phyloP scores from a whole-genome alignment of 2,113 vertebrate genomes.

The Plotosus lineatus region DNA sequence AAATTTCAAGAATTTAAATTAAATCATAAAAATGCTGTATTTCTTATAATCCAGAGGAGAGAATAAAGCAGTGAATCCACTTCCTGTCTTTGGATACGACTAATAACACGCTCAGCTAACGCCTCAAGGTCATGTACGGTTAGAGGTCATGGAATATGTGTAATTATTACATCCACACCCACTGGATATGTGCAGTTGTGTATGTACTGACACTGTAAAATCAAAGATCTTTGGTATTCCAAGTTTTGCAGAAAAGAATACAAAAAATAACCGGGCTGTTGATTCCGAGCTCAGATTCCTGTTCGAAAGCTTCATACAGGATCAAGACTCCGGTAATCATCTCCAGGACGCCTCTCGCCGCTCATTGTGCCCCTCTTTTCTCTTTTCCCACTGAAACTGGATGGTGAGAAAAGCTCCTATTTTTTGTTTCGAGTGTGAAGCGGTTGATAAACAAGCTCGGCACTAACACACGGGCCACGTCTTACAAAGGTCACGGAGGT shows the following conservation, averaged over 20 bases:
- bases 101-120: no score
- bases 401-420: constrained; percentile 22
- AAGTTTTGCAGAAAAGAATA: no score
- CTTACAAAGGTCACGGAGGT: constrained; percentile 38
- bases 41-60: no score
- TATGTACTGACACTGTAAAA: background rate
- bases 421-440: constrained; percentile 20
- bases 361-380: background rate
- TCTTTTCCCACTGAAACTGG: background rate
- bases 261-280: background rate
- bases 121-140: no score
- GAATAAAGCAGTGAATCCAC: no score
- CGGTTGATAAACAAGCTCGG: constrained; percentile 39
- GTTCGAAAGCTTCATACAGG: background rate
- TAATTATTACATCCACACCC: no score
- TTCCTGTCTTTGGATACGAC: no score
- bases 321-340: background rate
- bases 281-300: background rate
- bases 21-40: no score
- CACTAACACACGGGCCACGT: constrained; percentile 12
- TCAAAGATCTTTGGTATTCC: no score
- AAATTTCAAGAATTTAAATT: no score
- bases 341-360: background rate
- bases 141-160: no score
- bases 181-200: no score